phyloP scores from a whole-genome alignment of 2,888 invertebrate species.

The Dasysyrphus albostriatus region DNA sequence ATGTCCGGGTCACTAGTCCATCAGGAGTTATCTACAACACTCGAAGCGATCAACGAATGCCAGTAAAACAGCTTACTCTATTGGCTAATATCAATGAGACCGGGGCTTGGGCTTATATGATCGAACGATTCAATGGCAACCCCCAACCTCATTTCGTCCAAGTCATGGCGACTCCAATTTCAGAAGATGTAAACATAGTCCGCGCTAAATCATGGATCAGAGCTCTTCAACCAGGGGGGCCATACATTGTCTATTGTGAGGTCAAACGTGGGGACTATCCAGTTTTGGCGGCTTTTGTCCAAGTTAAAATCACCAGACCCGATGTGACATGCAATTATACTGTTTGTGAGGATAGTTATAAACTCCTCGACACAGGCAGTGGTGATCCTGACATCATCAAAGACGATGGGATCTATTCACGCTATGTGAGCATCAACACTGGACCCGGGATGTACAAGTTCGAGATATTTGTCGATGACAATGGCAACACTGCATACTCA shows the following conservation, averaged over 20 bases:
- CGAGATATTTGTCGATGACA: constrained; percentile 85
- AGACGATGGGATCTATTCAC: constrained; percentile 88
- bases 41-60: constrained; percentile 84
- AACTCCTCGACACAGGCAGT: constrained; percentile 86
- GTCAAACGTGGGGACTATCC: constrained; percentile 85
- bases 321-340: constrained; percentile 77
- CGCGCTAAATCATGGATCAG: constrained; percentile 84
- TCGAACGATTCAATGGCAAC: constrained; percentile 85
- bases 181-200: constrained; percentile 69
- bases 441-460: constrained; percentile 85
- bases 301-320: constrained; percentile 84
- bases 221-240: constrained; percentile 81
- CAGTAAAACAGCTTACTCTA: constrained; percentile 85
- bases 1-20: constrained; percentile 84
- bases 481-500: constrained; percentile 85
- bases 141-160: constrained; percentile 87
- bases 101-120: constrained; percentile 86
- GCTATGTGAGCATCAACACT: constrained; percentile 85
- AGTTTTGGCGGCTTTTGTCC: constrained; percentile 86
- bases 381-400: constrained; percentile 88
- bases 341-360: constrained; percentile 82
- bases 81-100: constrained; percentile 85
- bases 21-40: constrained; percentile 84
- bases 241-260: constrained; percentile 85
- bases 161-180: constrained; percentile 85